phyloP scores from a whole-genome alignment of 2,797 vertebrate species.

The Brachyalestes nurse region DNA sequence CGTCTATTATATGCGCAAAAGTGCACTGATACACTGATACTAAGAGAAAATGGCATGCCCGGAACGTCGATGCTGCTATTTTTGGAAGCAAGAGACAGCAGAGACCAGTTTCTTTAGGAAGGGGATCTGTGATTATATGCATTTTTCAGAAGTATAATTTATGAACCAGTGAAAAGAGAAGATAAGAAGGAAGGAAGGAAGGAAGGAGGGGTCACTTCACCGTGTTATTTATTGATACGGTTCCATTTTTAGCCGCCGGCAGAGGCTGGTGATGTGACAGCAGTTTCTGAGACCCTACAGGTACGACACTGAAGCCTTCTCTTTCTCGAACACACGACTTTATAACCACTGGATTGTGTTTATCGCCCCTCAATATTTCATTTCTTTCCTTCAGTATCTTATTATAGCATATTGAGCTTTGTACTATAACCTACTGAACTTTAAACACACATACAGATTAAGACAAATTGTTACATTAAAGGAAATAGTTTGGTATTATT shows the following conservation, averaged over 20 bases:
- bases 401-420: neutral
- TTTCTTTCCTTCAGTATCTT: neutral
- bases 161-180: neutral
- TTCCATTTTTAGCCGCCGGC: neutral
- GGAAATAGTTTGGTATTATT: too few relatives aligned
- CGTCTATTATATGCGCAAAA: slow-evolving; percentile 21
- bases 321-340: slow-evolving; percentile 5
- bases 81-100: slow-evolving; percentile 34
- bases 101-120: neutral
- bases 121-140: neutral
- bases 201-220: slow-evolving; percentile 6
- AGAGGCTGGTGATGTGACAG: neutral
- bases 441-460: too few relatives aligned
- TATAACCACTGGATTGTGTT: neutral
- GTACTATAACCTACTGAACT: neutral
- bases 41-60: slow-evolving; percentile 34
- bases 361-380: neutral
- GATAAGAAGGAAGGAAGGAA: neutral
- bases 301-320: neutral
- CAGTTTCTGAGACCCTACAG: neutral
- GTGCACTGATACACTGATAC: neutral
- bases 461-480: too few relatives aligned
- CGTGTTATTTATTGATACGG: slow-evolving; percentile 17
- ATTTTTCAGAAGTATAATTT: slow-evolving; percentile 26
- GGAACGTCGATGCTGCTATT: slow-evolving; percentile 7